Evolutionary conservation across 2,797 vertebrate genomes (phyloP), one percentile per base, ranked within the genome.

Genomic region (Spinus olivaceus): DNA sequence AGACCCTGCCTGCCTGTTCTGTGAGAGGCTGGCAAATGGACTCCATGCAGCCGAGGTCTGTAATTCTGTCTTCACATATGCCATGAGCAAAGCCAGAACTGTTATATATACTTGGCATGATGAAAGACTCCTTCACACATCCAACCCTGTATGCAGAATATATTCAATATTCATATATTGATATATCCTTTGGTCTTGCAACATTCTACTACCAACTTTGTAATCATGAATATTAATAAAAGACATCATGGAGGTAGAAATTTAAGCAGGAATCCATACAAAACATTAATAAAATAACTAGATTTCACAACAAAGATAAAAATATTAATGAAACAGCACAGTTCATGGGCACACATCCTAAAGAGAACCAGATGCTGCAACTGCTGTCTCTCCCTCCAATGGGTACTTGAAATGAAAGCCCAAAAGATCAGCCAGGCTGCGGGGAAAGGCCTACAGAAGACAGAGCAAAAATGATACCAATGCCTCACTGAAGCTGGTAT

Each of bases 1-100:
- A 73, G 44, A 85, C 37, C 18, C 54, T 51, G 63, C 35, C 10
- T 0, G 0, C 12, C 50, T 46, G 21, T 13, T 39, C 9, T 11
- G 42, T 23, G 32, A 39, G 22, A 81, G 42, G 24, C 10, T 3
- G 3, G 47, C 22, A 67, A 53, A 71, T 2, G 12, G 32, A 79
- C 19, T 71, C 42, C 66, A 24, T 1, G 0, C 32, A 86, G 10
- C 35, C 49, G 25, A 83, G 23, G 16, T 49, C 44, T 77, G 57
- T 4, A 54, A 47, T 46, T 39, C 54, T 57, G 23, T 35, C 41
- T 44, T 71, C 27, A 30, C 11, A 6, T 1, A 5, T 32, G 35
- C 59, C 64, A 50, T 2, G 16, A 63, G 33, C 60, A 92, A 90
- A 91, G 63, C 3, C 32, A 51, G 47, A 85, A 70, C 39, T 3